These are phyloP conservation scores for Thalassophryne amazonica DNA, from an alignment of 2,797 vertebrate genomes.

Conservation along the genomic window DNA sequence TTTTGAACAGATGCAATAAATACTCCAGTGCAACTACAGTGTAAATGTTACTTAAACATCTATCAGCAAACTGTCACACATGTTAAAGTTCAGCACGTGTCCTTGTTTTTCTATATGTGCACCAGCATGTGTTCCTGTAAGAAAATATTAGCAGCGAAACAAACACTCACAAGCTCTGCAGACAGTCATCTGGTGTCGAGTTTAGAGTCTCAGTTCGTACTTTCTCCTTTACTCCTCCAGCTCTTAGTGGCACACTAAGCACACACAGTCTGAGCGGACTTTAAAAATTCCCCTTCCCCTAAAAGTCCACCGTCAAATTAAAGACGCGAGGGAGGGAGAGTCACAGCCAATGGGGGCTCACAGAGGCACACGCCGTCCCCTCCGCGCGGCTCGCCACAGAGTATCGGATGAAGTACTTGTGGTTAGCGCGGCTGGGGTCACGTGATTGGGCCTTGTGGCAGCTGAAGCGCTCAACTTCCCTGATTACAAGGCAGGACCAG, in stretches of 20 bases:
- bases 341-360: conserved; percentile 60
- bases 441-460: conserved; percentile 65
- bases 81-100: no score
- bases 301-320: conserved; percentile 69
- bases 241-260: conserved; percentile 37
- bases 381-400: conserved; percentile 67
- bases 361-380: conserved; percentile 60
- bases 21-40: no score
- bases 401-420: conserved; percentile 83
- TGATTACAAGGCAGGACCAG: conserved; percentile 82
- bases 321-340: conserved; percentile 62
- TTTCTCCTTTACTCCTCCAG: conserved; percentile 32
- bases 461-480: conserved; percentile 62
- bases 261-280: conserved; percentile 42
- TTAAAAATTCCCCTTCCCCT: conserved; percentile 64
- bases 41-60: no score
- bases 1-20: no score
- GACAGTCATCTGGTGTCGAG: conserved; percentile 15
- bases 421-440: conserved; percentile 75
- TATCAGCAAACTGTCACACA: no score
- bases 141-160: neutral
- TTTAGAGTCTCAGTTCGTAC: conserved; percentile 26
- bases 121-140: neutral
- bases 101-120: no score
- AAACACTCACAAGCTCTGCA: conserved; percentile 47